phyloP scores from a whole-genome alignment of 2,113 vertebrate genomes.

The Sigmodon hispidus region DNA sequence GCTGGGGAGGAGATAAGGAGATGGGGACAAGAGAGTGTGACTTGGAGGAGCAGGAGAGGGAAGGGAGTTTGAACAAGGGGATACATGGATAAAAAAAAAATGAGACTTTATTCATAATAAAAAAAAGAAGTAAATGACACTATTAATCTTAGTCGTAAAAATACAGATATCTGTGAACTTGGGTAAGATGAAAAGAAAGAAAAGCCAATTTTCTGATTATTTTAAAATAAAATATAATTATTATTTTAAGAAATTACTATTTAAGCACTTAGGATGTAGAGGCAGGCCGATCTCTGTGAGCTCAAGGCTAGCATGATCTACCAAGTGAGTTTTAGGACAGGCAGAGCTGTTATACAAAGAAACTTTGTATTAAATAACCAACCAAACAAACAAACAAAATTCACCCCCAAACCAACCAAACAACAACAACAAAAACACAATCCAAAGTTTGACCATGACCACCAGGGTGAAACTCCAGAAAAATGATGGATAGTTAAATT shows the following conservation, averaged over 20 bases:
- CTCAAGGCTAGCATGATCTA: not conserved
- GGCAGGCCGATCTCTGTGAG: not conserved
- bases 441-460: not conserved
- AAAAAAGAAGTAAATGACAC: not conserved
- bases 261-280: not conserved
- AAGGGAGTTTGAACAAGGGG: too few species aligned
- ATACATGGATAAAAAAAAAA: too few species aligned
- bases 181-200: not conserved
- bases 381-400: not conserved
- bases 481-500: not conserved
- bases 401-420: not conserved
- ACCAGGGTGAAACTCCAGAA: not conserved
- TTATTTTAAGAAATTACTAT: not conserved
- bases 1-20: too few species aligned
- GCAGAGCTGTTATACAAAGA: not conserved
- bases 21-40: too few species aligned
- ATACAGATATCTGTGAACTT: not conserved
- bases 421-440: not conserved
- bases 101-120: too few species aligned
- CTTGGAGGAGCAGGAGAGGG: too few species aligned
- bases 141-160: not conserved
- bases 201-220: not conserved
- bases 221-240: slow-evolving; percentile 39
- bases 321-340: not conserved
- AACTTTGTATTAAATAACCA: not conserved